Percentiles rank a stretch among this genome's conserved stretches.
phyloP scores from a whole-genome alignment of 2,888 invertebrate species.

The Coleophora flavipennella region DNA sequence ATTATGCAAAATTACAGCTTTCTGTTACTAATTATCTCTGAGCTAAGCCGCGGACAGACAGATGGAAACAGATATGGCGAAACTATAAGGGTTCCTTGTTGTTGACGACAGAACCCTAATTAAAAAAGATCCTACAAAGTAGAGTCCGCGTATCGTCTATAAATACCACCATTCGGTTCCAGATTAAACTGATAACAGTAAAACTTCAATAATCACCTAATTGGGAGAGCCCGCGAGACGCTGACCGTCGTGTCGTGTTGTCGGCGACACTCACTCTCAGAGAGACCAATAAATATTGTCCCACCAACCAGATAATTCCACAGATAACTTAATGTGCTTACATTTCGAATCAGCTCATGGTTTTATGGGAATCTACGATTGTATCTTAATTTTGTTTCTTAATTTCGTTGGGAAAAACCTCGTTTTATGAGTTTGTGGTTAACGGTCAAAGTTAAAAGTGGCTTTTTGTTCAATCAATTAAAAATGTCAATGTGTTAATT shows the following conservation, averaged over 20 bases:
- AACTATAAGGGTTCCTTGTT: too few species aligned
- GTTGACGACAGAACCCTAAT: too few species aligned
- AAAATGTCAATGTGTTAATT: too few species aligned
- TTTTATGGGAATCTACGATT: slow-evolving; percentile 66
- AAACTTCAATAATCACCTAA: slow-evolving; percentile 73
- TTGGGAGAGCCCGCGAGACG: slow-evolving; percentile 51
- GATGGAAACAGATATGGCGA: too few species aligned
- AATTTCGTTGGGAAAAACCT: background rate
- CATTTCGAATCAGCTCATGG: slow-evolving; percentile 70
- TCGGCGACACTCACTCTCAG: slow-evolving; percentile 8
- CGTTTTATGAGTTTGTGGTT: too few species aligned
- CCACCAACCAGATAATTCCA: slow-evolving; percentile 63
- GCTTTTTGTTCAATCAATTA: too few species aligned
- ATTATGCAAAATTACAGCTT: too few species aligned
- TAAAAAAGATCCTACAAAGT: too few species aligned
- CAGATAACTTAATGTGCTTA: slow-evolving; percentile 71
- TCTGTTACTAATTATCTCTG: too few species aligned
- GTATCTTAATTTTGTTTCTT: slow-evolving; percentile 20
- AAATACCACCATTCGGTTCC: slow-evolving; percentile 46
- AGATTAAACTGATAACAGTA: slow-evolving; percentile 67
- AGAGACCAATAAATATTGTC: slow-evolving; percentile 72
- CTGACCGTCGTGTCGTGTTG: slow-evolving; percentile 46
- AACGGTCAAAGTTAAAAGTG: too few species aligned
- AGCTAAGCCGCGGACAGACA: too few species aligned
- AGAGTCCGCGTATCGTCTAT: slow-evolving; percentile 27